A percentile compares a stretch with the other conserved stretches of the same genome.
These are phyloP conservation scores for Equus przewalskii DNA, from an alignment of 2,113 vertebrate genomes.

Conservation along the genomic window DNA sequence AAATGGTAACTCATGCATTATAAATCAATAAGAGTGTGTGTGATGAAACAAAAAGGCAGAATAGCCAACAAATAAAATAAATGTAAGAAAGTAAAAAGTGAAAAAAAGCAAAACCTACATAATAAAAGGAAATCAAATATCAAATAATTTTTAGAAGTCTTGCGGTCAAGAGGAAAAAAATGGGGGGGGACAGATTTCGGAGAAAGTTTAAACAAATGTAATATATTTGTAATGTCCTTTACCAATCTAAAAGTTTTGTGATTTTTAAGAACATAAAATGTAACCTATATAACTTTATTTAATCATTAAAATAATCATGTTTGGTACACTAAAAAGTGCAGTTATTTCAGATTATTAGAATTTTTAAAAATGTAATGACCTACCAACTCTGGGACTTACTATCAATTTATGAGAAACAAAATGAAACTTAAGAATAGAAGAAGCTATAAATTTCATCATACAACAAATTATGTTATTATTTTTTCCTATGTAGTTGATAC, in stretches of 20 bases:
- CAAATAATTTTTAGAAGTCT: constrained; percentile 19
- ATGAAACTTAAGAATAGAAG: not conserved
- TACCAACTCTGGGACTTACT: not conserved
- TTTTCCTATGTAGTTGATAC: not conserved
- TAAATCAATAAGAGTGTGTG: not conserved
- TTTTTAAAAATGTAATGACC: not conserved
- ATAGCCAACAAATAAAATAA: not conserved
- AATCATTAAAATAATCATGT: not conserved
- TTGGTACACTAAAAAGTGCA: not conserved
- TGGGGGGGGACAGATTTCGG: not conserved
- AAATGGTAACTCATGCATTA: not conserved
- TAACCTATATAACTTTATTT: not conserved
- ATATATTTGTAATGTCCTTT: not conserved
- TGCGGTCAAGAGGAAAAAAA: not conserved
- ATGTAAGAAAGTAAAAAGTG: not conserved
- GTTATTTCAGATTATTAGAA: not conserved
- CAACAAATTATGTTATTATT: not conserved
- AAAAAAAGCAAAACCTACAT: not conserved
- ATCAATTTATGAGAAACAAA: not conserved
- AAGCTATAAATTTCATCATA: not conserved
- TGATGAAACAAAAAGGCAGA: not conserved
- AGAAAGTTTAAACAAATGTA: not conserved
- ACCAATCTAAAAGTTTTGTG: not conserved
- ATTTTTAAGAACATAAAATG: constrained; percentile 52
- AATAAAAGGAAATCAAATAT: not conserved